phyloP scores from a whole-genome alignment of 2,113 vertebrate genomes.

The Hippocampus mohnikei region DNA sequence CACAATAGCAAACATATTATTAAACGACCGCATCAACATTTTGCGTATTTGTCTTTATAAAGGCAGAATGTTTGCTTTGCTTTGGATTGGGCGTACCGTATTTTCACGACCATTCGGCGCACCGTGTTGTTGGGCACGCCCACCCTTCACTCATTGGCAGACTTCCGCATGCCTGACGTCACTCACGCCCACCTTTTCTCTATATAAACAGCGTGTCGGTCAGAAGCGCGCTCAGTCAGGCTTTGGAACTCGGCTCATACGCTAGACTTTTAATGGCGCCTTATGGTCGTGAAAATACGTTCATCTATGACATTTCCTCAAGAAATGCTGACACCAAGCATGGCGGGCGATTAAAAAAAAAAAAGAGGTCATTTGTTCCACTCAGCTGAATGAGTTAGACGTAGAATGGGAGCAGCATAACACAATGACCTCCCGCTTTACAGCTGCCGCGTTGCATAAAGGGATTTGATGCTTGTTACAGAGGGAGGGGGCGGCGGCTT shows the following conservation, averaged over 20 bases:
- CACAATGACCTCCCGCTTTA: conserved; percentile 26
- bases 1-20: not conserved
- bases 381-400: conserved; percentile 8
- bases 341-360: not conserved
- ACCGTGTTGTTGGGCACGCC: no score
- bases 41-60: not conserved
- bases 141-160: no score
- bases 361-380: conserved; percentile 6
- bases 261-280: no score
- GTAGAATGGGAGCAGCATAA: conserved; percentile 13
- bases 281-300: no score
- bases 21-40: not conserved
- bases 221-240: no score
- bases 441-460: conserved; percentile 21
- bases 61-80: not conserved
- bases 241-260: no score
- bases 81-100: not conserved
- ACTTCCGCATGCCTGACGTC: no score
- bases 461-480: conserved; percentile 22
- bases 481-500: conserved; percentile 2
- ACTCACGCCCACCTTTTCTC: no score
- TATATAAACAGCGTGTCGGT: no score
- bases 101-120: no score
- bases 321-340: conserved; percentile 8
- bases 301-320: conserved; percentile 15